Base-by-base conservation (phyloP, 2,888 invertebrate genomes). In the Sussaba pulchella region DNA sequence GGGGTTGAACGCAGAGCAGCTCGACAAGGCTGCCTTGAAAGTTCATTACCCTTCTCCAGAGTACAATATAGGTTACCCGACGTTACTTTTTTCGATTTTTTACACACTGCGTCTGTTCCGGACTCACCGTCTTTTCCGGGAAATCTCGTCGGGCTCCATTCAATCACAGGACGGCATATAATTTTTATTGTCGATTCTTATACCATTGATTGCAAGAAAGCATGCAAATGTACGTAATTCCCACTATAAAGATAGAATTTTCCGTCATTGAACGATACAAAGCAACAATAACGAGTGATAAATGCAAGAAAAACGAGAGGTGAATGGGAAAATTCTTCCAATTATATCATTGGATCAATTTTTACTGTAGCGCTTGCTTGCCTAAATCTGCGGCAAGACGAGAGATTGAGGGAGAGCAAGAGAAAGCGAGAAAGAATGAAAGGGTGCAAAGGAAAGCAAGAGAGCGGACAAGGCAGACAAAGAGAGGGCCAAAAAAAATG, bases 1-100 rank as follows among this genome's bases (percentile, higher is more conserved):
- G 1, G 14, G 1, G 12, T 10, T 50, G 26, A 26, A 41, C 50
- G 21, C 24, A 54, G 71, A 50, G 71, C 57, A 66, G 39, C 17
- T 41, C 59, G 57, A 64, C 70, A 57, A 70, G 57, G 47, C 77
- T 26, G 26, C 66, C 50, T 39, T 31, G 45, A 77, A 77, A 67
- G 80, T 81, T 81, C 80, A 81, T 81, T 76, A 81, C 72, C 80
- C 78, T 54, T 63, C 54, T 47, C 72, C 54, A 66, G 36, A 57
- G 45, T 70, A 10, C 52, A 19, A 72, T 81, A 77, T 69, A 81
- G 61, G 72, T 69, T 71, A 66, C 74, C 8, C 21, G 31, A 14
- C 43, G 24, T 31, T 47, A 12, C 19, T 47, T 26, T 59, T 31
- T 41, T 10, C 52, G 21, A 45, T 47, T 2, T 21, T 45, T 47